Conservation (phyloP, 2,888 invertebrate species). For the Tenthredo distinguenda region DNA sequence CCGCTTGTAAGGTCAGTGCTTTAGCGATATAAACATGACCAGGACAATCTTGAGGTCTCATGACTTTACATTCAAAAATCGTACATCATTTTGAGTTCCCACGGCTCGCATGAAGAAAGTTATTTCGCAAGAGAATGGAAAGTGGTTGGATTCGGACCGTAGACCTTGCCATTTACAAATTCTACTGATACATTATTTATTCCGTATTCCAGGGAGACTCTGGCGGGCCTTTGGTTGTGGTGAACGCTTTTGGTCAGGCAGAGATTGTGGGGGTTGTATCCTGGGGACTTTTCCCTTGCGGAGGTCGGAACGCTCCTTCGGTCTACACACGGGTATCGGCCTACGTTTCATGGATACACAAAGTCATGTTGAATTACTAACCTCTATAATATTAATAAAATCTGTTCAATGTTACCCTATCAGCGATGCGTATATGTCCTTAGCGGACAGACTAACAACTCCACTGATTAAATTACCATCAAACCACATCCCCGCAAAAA, state of each 20-base stretch:
- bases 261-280: slow-evolving; percentile 75
- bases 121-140: background rate
- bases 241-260: slow-evolving; percentile 65
- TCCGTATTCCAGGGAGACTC: slow-evolving; percentile 73
- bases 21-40: slow-evolving; percentile 1
- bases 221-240: slow-evolving; percentile 73
- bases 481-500: background rate
- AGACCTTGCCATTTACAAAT: background rate
- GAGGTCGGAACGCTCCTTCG: slow-evolving; percentile 71
- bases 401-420: background rate
- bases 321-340: slow-evolving; percentile 75
- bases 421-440: background rate
- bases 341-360: slow-evolving; percentile 72
- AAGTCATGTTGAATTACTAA: slow-evolving; percentile 62
- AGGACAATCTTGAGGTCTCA: background rate
- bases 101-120: background rate
- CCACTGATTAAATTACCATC: background rate
- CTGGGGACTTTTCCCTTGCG: slow-evolving; percentile 76
- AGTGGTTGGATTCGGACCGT: background rate
- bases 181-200: background rate
- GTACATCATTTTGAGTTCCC: background rate
- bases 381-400: slow-evolving; percentile 30
- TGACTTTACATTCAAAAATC: background rate
- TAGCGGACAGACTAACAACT: background rate
- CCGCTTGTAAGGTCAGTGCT: slow-evolving; percentile 76